Evolutionary conservation across 2,113 vertebrate species (phyloP), one percentile per base, ranked within the genome.

Genomic region (Chaetura pelagica): DNA sequence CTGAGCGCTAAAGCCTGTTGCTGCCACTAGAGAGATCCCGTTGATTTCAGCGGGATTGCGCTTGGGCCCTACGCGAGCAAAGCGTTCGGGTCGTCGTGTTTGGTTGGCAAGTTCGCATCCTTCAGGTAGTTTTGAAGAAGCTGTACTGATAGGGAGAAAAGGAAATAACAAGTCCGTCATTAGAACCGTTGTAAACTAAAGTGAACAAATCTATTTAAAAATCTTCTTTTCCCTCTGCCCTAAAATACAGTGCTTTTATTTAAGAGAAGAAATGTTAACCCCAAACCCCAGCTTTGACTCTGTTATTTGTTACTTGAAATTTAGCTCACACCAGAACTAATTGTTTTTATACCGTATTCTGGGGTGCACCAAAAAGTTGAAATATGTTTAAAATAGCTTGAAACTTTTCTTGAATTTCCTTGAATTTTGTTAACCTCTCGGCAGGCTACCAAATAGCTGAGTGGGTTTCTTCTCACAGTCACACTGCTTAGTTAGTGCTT

Each of bases 391-490:
- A 97, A 97, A 96, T 95, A 97, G 98, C 97, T 98, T 96, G 97
- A 97, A 87, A 98, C 72, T 68, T 98, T 98, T 97, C 97, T 98
- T 98, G 98, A 98, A 98, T 98, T 98, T 98, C 97, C 97, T 98
- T 96, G 97, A 83, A 94, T 91, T 94, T 96, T 94, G 88, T 94
- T 91, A 98, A 97, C 98, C 98, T 98, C 97, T 98, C 98, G 63
- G 98, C 98, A 27, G 90, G 96, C 96, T 97, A 94, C 95, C 96
- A 97, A 97, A 97, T 94, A 95, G 97, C 98, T 97, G 97, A 92
- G 96, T 84, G 89, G 96, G 95, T 84, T 97, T 94, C 44, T 96
- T 97, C 94, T 97, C 89, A 77, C 54, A 78, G 94, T 97, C 97
- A 97, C 71, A 94, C 88, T 95, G 97, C 97, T 97, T 97, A 83